phyloP scores from a whole-genome alignment of 2,113 vertebrate species.

The human region GRCh38 chr2:18982001-18982500 shows the following conservation, averaged over 20 bases:
- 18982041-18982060: background rate
- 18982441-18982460: background rate
- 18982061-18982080: background rate
- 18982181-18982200: background rate
- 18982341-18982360: background rate
- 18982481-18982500: background rate
- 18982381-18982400: background rate
- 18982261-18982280: background rate
- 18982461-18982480: background rate
- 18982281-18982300: background rate
- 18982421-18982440: background rate
- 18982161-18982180: background rate
- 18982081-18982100: background rate
- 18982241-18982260: background rate
- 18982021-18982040: background rate
- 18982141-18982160: background rate
- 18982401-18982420: background rate
- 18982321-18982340: background rate
- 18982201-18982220: background rate
- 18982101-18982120: background rate
- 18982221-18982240: background rate
- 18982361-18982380: background rate
- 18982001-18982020: background rate
- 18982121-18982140: background rate
- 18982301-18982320: background rate